Evolutionary conservation across 2,797 vertebrate genomes (phyloP).

Genomic region (Falco biarmicus): DNA sequence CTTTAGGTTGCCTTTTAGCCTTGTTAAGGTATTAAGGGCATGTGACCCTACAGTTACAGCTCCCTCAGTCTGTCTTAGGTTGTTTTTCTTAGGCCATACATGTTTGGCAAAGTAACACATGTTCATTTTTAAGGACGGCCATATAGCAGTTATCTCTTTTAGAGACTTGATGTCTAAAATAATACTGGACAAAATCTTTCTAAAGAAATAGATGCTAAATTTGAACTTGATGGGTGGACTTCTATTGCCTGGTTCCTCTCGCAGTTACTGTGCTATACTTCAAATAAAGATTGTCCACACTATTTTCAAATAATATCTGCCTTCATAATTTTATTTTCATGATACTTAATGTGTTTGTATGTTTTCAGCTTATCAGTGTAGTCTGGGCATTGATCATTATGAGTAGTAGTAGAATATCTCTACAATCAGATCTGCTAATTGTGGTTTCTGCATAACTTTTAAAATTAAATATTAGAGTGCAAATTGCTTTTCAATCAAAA

Average conservation of each 20-base stretch:
- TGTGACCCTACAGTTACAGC: neutral
- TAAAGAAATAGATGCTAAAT: neutral
- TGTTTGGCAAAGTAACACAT: neutral
- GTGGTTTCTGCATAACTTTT: neutral
- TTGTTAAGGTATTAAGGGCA: neutral
- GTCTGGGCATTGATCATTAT: neutral
- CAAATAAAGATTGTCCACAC: neutral
- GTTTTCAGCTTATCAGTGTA: neutral
- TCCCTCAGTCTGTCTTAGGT: neutral
- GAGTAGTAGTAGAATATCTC: neutral
- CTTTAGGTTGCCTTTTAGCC: neutral
- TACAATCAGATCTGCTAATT: neutral
- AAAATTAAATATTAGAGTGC: neutral
- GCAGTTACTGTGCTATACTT: neutral
- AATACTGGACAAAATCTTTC: neutral
- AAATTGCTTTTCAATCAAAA: neutral
- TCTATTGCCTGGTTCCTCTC: neutral
- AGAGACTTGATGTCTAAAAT: neutral
- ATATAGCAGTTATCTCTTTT: neutral
- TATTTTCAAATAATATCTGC: neutral
- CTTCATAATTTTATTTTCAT: neutral
- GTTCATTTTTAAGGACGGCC: neutral
- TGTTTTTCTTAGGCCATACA: neutral
- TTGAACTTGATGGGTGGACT: neutral
- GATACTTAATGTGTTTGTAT: neutral